Evolutionary conservation across 1,140 invertebrate species (phyloP), one percentile per base, ranked within the genome.

Genomic region (Aphelinus atriplicis): DNA sequence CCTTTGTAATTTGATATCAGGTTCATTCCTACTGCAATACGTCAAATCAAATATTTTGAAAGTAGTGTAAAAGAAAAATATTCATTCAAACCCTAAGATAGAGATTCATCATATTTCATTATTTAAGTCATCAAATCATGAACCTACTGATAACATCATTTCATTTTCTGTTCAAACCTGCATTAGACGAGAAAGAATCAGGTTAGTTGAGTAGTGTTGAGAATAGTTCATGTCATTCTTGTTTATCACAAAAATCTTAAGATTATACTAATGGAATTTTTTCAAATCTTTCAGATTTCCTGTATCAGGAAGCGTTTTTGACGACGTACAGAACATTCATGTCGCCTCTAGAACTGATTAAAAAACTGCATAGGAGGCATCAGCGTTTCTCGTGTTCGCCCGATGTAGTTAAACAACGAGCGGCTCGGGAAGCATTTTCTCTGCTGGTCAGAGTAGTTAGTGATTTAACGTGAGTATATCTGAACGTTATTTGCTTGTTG

Each of bases 311-410:
- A 90, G 97, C 97, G 55, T 99, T 99, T 88, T 91, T 99, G 77
- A 96, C 96, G 45, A 99, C 97, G 57, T 99, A 98, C 87, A 91
- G 97, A 79, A 98, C 97, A 72, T 98, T 98, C 88, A 93, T 98
- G 81, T 90, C 94, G 62, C 95, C 97, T n/a, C 86, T 93, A 70
- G 94, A 95, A 76, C 89, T 98, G 73, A 93, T 99, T 77, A 91
- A 93, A 81, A 97, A 97, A 86, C 88, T 99, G 57, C 92, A 96
- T 79, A 92, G 93, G 84, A 91, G 97, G 75, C 95, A 95, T 84
- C 92, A 95, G 84, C 92, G 93, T 81, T 97, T 97, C 80, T 92
- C 93, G 79, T 92, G 92, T 80, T 92, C 93, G 79, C 90, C 92
- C 46, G 93, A 94, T 80, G 87, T 90, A 53, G 84, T 90, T 43